These are phyloP conservation scores for Anisognathus igniventris DNA, from an alignment of 2,797 vertebrate genomes.

Conservation along the genomic window DNA sequence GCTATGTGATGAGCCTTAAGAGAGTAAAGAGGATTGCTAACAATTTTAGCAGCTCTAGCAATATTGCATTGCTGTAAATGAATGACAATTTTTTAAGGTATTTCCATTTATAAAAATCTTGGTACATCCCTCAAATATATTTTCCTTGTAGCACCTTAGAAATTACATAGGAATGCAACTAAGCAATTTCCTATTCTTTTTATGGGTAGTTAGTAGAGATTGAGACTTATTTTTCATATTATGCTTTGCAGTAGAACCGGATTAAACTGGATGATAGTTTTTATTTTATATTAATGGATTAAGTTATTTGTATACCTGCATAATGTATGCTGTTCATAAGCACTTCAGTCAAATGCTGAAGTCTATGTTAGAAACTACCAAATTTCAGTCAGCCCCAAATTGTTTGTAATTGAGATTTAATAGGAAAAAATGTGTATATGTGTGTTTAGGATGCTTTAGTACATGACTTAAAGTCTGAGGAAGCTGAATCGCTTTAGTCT, in stretches of 20 bases:
- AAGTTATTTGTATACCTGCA: not conserved
- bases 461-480: not conserved
- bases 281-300: not conserved
- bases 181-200: not conserved
- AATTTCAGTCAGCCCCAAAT: not conserved
- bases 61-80: not conserved
- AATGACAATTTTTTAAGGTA: not conserved
- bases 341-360: not conserved
- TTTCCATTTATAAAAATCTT: not conserved
- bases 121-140: not conserved
- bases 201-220: not conserved
- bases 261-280: not conserved
- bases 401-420: not conserved
- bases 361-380: not conserved
- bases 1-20: not conserved
- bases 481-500: not conserved
- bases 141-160: not conserved
- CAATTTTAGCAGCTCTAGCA: not conserved
- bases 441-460: not conserved
- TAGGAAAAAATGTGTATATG: not conserved
- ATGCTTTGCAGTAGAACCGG: not conserved
- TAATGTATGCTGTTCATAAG: not conserved
- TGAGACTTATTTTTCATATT: not conserved
- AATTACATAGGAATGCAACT: not conserved
- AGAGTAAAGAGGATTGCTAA: not conserved